Evolutionary conservation across 2,113 vertebrate genomes (phyloP).

Genomic region (Pica pica): DNA sequence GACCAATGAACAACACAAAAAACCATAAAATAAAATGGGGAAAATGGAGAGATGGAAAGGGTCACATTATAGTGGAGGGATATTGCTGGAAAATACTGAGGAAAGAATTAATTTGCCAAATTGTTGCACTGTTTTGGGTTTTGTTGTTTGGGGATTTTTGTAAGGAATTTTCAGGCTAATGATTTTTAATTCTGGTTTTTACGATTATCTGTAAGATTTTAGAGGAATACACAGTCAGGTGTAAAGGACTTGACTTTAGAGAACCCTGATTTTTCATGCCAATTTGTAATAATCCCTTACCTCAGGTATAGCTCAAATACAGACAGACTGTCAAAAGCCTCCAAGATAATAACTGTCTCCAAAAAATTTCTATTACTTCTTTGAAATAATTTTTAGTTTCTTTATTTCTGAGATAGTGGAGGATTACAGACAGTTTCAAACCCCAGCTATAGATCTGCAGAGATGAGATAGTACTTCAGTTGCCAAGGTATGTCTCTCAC

Average conservation of each 20-base stretch:
- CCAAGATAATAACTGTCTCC: neutral
- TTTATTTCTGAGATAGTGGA: neutral
- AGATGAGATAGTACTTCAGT: neutral
- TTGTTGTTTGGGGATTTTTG: neutral
- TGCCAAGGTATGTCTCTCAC: neutral
- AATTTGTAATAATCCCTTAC: neutral
- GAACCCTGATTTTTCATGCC: neutral
- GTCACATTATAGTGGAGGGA: neutral
- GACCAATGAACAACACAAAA: neutral
- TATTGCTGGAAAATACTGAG: neutral
- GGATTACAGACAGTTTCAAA: neutral
- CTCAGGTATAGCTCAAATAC: neutral
- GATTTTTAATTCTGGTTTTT: neutral
- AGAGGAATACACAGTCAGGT: neutral
- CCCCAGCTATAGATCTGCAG: neutral
- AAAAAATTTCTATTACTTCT: neutral
- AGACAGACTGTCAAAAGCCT: neutral
- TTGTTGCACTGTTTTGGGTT: neutral
- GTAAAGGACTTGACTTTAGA: neutral
- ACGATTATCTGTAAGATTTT: neutral
- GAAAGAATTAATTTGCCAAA: neutral
- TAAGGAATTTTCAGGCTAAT: neutral
- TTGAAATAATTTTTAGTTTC: neutral
- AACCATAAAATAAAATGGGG: neutral
- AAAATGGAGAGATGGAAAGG: neutral